A percentile compares a stretch with the other conserved stretches of the same genome.
These are phyloP conservation scores for Gnathonemus longibarbis DNA, from an alignment of 2,113 vertebrate species.

Conservation along the genomic window DNA sequence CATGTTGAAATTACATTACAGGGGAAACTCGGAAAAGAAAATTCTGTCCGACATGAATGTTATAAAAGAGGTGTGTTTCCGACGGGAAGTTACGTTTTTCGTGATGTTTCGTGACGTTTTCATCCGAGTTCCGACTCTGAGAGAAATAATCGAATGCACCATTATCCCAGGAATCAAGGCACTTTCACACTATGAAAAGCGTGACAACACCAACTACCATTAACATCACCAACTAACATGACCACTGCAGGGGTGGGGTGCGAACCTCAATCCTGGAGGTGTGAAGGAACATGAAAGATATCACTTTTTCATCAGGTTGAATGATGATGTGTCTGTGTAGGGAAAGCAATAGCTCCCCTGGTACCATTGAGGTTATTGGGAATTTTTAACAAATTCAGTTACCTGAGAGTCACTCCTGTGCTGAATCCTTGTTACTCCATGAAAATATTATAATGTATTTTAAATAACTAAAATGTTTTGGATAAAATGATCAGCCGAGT, in stretches of 20 bases:
- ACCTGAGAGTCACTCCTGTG: background rate
- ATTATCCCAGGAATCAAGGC: no score
- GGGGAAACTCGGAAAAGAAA: no score
- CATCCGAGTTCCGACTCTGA: no score
- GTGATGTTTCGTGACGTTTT: no score
- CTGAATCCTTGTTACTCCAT: background rate
- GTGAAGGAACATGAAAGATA: background rate
- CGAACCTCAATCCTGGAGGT: background rate
- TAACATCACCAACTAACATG: background rate
- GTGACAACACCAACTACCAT: no score
- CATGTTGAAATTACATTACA: no score
- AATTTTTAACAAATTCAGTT: background rate
- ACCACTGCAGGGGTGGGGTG: background rate
- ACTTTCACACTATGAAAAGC: no score
- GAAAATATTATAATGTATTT: background rate
- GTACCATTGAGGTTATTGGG: background rate
- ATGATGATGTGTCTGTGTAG: background rate
- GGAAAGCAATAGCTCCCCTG: background rate
- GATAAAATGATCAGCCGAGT: background rate
- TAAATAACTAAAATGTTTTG: background rate
- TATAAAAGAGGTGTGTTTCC: no score
- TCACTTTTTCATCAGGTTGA: background rate
- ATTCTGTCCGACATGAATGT: no score
- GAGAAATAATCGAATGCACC: no score
- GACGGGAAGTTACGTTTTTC: no score